These are phyloP conservation scores for Takifugu flavidus DNA, from an alignment of 2,113 vertebrate genomes.

Conservation along the genomic window DNA sequence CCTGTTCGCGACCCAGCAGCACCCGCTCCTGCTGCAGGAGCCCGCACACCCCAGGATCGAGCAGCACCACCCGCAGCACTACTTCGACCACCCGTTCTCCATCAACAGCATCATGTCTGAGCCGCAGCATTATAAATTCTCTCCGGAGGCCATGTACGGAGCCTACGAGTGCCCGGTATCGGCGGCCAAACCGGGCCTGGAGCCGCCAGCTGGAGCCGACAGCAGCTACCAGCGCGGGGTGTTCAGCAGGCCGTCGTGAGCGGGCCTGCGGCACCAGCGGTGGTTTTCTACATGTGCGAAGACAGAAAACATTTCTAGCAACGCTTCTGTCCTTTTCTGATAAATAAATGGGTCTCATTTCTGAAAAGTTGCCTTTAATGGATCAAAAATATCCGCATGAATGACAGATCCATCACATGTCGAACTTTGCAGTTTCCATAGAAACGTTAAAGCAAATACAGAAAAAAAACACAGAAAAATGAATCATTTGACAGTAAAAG, in stretches of 20 bases:
- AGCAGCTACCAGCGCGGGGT: constrained; percentile 84
- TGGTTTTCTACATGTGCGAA: too few relatives aligned
- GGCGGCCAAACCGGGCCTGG: constrained; percentile 82
- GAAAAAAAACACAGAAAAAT: too few relatives aligned
- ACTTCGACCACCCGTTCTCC: constrained; percentile 95
- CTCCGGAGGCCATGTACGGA: constrained; percentile 70
- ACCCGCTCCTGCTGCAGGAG: constrained; percentile 82
- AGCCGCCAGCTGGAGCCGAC: constrained; percentile 76
- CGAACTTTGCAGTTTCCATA: too few relatives aligned
- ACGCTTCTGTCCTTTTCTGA: too few relatives aligned
- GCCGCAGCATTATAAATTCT: constrained; percentile 54
- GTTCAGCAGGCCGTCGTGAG: constrained; percentile 79
- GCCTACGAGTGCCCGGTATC: constrained; percentile 81
- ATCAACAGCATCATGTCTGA: constrained; percentile 97
- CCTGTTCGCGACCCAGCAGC: constrained; percentile 65
- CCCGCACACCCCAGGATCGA: constrained; percentile 86
- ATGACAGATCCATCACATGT: too few relatives aligned
- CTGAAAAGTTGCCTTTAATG: too few relatives aligned
- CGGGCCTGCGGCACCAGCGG: too few relatives aligned
- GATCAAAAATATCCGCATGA: too few relatives aligned
- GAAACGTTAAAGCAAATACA: too few relatives aligned
- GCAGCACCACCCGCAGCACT: constrained; percentile 16
- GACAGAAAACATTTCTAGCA: too few relatives aligned
- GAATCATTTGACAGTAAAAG: too few relatives aligned
- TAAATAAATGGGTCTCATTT: too few relatives aligned